phyloP scores from a whole-genome alignment of 2,888 invertebrate genomes.

The Endotricha flammealis region DNA sequence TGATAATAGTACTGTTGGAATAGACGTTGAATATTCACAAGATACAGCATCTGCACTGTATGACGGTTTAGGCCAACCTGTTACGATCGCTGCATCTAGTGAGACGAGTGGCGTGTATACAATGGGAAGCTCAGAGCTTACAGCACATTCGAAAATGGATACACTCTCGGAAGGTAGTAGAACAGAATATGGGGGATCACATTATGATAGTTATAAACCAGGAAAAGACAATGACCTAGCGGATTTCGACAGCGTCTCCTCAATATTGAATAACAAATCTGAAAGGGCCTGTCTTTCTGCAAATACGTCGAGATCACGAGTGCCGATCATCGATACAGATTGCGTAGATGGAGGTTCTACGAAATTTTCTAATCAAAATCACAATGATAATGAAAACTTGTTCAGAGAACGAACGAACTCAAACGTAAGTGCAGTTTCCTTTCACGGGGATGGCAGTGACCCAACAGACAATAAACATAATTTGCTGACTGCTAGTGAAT shows the following conservation, averaged over 20 bases:
- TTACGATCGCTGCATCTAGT: conserved; percentile 83
- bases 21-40: conserved; percentile 80
- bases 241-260: conserved; percentile 71
- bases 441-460: conserved; percentile 93
- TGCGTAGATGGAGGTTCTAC: conserved; percentile 70
- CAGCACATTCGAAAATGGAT: conserved; percentile 79
- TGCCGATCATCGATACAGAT: conserved; percentile 54
- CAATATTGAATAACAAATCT: conserved; percentile 72
- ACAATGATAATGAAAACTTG: conserved; percentile 62
- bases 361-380: conserved; percentile 55
- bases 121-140: conserved; percentile 83
- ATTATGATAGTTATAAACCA: conserved; percentile 78
- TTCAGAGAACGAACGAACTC: conserved; percentile 87
- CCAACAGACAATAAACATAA: conserved; percentile 88
- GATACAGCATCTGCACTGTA: conserved; percentile 79
- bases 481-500: conserved; percentile 88
- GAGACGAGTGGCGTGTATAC: conserved; percentile 93
- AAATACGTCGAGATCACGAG: conserved; percentile 38
- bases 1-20: conserved; percentile 83
- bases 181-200: conserved; percentile 70
- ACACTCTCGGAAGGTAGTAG: conserved; percentile 62
- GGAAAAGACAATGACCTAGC: conserved; percentile 70
- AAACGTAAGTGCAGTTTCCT: conserved; percentile 87
- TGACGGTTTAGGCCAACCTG: conserved; percentile 67
- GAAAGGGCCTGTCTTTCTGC: conserved; percentile 52